These are phyloP conservation scores for Condylura cristata DNA, from an alignment of 2,113 vertebrate species.

Conservation along the genomic window DNA sequence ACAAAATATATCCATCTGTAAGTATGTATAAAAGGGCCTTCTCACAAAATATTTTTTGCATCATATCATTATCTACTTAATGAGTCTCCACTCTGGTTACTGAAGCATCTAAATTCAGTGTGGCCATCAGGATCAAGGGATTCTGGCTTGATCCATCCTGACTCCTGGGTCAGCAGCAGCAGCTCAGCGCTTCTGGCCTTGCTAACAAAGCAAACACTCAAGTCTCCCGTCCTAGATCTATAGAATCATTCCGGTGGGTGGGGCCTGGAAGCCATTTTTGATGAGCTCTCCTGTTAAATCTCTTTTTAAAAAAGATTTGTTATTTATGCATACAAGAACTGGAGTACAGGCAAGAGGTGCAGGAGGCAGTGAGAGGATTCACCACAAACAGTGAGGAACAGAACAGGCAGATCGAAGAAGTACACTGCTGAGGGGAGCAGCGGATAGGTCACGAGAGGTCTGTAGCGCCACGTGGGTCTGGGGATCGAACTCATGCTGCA, in stretches of 20 bases:
- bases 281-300: not conserved
- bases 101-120: not conserved
- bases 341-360: too few species aligned
- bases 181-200: not conserved
- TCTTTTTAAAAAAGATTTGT: too few species aligned
- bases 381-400: too few species aligned
- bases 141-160: too few species aligned
- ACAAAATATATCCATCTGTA: not conserved
- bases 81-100: not conserved
- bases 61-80: too few species aligned
- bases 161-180: not conserved
- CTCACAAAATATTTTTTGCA: not conserved
- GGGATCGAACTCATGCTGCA: too few species aligned
- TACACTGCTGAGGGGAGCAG: too few species aligned
- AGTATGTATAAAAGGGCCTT: not conserved
- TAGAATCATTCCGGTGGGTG: not conserved
- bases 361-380: too few species aligned
- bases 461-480: too few species aligned
- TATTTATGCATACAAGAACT: too few species aligned
- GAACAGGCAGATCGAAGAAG: too few species aligned
- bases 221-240: not conserved
- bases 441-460: too few species aligned
- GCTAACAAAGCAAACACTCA: not conserved
- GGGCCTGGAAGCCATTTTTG: rapidly evolving
- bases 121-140: not conserved